A percentile compares a stretch with the other conserved stretches of the same genome.
phyloP scores from a whole-genome alignment of 1,140 invertebrate species.

The Arctopsyche grandis region DNA sequence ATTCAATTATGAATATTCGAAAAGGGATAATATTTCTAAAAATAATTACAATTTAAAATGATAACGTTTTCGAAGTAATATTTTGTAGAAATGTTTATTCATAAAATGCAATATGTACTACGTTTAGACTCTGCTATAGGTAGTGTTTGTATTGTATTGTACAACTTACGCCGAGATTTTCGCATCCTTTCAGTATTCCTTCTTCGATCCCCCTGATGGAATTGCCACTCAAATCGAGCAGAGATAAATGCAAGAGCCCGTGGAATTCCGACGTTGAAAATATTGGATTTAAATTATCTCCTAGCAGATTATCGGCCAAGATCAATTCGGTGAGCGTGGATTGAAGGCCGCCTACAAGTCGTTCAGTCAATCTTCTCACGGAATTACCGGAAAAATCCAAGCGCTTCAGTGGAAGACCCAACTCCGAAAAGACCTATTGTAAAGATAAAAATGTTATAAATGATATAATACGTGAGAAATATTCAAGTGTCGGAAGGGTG shows the following conservation, averaged over 20 bases:
- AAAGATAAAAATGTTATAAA: not conserved
- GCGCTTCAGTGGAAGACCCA: slow-evolving; percentile 73
- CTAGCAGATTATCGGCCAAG: slow-evolving; percentile 83
- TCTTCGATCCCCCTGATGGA: slow-evolving; percentile 83
- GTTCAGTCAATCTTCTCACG: slow-evolving; percentile 81
- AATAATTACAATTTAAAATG: too few species aligned
- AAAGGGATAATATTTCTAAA: too few species aligned
- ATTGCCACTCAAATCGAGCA: slow-evolving; percentile 83
- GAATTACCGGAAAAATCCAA: slow-evolving; percentile 86
- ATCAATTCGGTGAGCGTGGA: slow-evolving; percentile 76
- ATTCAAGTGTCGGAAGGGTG: too few species aligned
- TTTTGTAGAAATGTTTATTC: too few species aligned
- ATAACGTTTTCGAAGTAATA: too few species aligned
- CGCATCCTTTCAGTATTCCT: slow-evolving; percentile 84
- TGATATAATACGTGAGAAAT: too few species aligned
- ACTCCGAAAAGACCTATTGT: slow-evolving; percentile 63
- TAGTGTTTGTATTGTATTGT: not conserved
- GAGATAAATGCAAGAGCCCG: slow-evolving; percentile 74
- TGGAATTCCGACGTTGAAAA: slow-evolving; percentile 87
- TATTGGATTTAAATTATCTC: slow-evolving; percentile 89
- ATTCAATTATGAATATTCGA: too few species aligned
- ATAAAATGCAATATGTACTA: too few species aligned
- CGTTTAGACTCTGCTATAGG: too few species aligned
- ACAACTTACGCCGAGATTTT: slow-evolving; percentile 72
- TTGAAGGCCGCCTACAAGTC: slow-evolving; percentile 74